Percentiles rank a stretch among this genome's conserved stretches.
phyloP scores from a whole-genome alignment of 2,797 vertebrate genomes.

The Malacoctenus gilli region DNA sequence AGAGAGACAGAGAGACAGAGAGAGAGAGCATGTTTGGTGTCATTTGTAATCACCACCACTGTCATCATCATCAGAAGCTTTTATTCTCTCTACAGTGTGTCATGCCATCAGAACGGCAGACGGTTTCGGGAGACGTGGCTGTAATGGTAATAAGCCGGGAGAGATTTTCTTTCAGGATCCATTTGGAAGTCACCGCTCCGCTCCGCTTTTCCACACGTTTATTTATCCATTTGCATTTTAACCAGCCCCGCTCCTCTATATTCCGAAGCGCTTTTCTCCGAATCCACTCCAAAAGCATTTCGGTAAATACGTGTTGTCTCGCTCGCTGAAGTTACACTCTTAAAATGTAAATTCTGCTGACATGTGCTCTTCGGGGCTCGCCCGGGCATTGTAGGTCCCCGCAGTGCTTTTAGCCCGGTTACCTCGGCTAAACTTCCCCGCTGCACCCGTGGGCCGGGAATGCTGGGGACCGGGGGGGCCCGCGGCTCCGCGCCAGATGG shows the following conservation, averaged over 20 bases:
- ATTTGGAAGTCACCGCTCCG: conserved; percentile 50
- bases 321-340: conserved; percentile 11
- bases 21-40: conserved; percentile 32
- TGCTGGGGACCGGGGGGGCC: conserved; percentile 34
- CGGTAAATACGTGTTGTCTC: conserved; percentile 27
- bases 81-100: conserved; percentile 35
- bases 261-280: conserved; percentile 36
- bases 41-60: conserved; percentile 20
- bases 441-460: conserved; percentile 37
- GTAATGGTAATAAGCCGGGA: conserved; percentile 57
- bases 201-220: conserved; percentile 19
- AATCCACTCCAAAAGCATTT: conserved; percentile 29
- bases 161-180: conserved; percentile 48
- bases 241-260: conserved; percentile 24
- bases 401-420: conserved; percentile 40
- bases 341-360: conserved; percentile 39
- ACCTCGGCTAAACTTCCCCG: conserved; percentile 37
- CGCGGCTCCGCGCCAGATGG: conserved; percentile 63
- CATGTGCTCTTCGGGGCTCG: conserved; percentile 9
- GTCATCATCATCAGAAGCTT: conserved; percentile 47
- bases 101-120: conserved; percentile 45
- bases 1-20: background rate
- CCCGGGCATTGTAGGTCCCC: conserved; percentile 11
- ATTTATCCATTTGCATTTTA: conserved; percentile 56
- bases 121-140: conserved; percentile 35